Conservation (phyloP, 2,888 invertebrate genomes). For the Melanostoma scalare region DNA sequence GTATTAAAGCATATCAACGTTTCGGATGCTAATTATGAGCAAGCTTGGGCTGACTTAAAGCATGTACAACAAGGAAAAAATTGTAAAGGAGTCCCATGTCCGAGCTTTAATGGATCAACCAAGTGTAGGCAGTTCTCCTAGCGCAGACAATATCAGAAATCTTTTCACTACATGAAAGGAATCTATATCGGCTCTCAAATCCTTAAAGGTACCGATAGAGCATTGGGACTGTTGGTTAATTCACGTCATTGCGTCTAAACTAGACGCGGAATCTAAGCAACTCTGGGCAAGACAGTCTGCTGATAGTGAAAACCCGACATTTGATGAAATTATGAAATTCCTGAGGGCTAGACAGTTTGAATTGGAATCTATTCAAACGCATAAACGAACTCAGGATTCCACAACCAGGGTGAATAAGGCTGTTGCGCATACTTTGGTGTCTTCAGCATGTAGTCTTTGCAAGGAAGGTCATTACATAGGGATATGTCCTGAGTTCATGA, state of each 20-base stretch:
- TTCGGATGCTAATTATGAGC: background rate
- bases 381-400: background rate
- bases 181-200: background rate
- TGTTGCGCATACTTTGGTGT: slow-evolving; percentile 1
- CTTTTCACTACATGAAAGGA: background rate
- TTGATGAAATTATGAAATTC: background rate
- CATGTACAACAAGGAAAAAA: slow-evolving; percentile 4
- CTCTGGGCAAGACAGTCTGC: background rate
- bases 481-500: background rate
- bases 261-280: background rate
- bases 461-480: slow-evolving; percentile 1
- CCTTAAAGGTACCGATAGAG: background rate
- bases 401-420: background rate
- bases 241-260: too few relatives aligned
- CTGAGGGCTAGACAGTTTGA: slow-evolving; percentile 10
- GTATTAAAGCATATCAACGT: background rate
- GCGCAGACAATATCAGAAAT: background rate
- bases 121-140: background rate
- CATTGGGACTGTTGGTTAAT: background rate
- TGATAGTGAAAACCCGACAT: background rate
- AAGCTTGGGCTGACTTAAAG: slow-evolving; percentile 9
- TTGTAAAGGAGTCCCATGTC: background rate
- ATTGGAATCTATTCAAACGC: background rate
- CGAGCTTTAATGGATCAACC: background rate
- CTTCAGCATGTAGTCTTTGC: slow-evolving; percentile 8